Conservation (phyloP, 2,888 invertebrate species). For the Hemaris fuciformis region DNA sequence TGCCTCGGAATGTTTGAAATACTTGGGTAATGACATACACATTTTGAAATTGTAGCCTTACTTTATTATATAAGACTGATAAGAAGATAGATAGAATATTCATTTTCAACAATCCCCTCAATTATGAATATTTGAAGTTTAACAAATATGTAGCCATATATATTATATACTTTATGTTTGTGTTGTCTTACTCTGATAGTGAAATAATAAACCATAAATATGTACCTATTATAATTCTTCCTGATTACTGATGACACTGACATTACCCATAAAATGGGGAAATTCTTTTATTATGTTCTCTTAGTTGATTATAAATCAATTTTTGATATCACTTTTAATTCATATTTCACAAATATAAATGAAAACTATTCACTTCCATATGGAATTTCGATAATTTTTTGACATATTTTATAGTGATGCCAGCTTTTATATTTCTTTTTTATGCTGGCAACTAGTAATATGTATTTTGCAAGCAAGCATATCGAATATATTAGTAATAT, state of each 20-base stretch:
- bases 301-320: constrained; percentile 8
- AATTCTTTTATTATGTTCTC: not conserved
- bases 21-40: not conserved
- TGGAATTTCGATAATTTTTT: not conserved
- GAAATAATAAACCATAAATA: not conserved
- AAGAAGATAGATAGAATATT: not conserved
- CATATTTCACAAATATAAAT: not conserved
- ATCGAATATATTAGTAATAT: constrained; percentile 1
- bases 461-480: not conserved
- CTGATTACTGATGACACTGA: not conserved
- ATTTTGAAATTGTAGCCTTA: not conserved
- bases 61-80: constrained; percentile 5
- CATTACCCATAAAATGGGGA: constrained; percentile 8
- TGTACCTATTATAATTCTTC: not conserved
- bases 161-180: not conserved
- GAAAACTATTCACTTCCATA: not conserved
- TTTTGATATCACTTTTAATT: not conserved
- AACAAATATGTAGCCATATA: constrained; percentile 7
- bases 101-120: not conserved
- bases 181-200: not conserved
- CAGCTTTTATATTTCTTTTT: constrained; percentile 13
- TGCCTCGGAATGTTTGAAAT: not conserved
- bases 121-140: not conserved
- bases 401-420: not conserved
- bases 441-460: constrained; percentile 3